These are phyloP conservation scores for Drosophila anceps DNA, from an alignment of 2,888 invertebrate species.

Conservation along the genomic window DNA sequence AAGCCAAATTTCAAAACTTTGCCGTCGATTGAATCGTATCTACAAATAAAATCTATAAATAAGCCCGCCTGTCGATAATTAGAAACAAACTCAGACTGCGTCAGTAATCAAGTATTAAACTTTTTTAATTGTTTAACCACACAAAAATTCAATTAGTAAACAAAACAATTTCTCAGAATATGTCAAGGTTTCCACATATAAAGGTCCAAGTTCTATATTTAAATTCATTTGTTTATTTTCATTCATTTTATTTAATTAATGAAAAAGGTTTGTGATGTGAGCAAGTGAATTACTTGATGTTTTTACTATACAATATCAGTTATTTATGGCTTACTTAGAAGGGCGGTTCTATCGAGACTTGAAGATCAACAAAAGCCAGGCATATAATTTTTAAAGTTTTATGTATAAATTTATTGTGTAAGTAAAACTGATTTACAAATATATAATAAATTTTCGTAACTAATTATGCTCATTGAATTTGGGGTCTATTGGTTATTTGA, in stretches of 20 bases:
- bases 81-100: background rate
- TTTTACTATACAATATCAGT: background rate
- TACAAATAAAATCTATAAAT: slow-evolving; percentile 3
- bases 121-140: background rate
- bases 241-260: background rate
- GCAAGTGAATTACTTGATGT: background rate
- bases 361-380: background rate
- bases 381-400: too few relatives aligned
- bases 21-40: background rate
- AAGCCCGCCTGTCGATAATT: background rate
- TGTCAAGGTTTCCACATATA: background rate
- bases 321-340: background rate
- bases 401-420: too few relatives aligned
- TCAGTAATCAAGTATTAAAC: background rate
- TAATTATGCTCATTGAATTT: background rate
- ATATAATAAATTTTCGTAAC: background rate
- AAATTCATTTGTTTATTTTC: background rate
- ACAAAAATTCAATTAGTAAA: slow-evolving; percentile 2
- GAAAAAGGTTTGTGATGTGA: background rate
- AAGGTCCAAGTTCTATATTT: background rate
- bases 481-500: background rate
- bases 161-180: background rate
- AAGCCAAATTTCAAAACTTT: slow-evolving; percentile 5
- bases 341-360: background rate
- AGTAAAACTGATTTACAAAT: background rate